Evolutionary conservation across 2,113 vertebrate genomes (phyloP), one percentile per base, ranked within the genome.

Genomic region (Tachycineta bicolor): DNA sequence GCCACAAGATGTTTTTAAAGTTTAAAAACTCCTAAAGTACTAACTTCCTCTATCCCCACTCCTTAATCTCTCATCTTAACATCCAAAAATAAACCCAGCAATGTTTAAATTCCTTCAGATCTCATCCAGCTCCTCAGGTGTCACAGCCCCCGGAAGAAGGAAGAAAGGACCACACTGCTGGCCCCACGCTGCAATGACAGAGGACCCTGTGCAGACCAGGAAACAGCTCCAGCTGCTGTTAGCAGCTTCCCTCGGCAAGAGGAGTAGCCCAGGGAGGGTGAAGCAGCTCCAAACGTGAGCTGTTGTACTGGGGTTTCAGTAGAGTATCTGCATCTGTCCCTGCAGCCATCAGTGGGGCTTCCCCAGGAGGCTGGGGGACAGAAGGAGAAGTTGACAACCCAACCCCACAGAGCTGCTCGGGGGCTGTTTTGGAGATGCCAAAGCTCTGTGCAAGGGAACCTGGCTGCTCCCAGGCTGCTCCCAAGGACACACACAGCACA

Each of bases 161-260:
- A 29, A 49, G 34, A 46, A 46, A 63, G 41, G 23, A 62, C 29
- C 15, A 13, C 43, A 52, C 11, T 71, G 33, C 83, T 79, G 46
- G 10, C 58, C 77, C 44, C 59, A 53, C 2, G 2, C 2, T 1
- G 1, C 46, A 20, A 2, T 2, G 39, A 47, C 60, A 44, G 60
- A n/a, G 19, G 4, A 8, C n/a, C 55, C 53, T 17, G 2, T 5
- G 10, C 52, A 21, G 56, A 33, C 10, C 69, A 60, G 47, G 19
- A 78, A 18, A 44, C 56, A 85, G 59, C 70, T 85, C 70, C 83
- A 93, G 84, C 70, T 79, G 78, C 87, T 6, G 1, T 20, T 16
- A 33, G 39, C 65, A 46, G 50, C 55, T 77, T 84, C 43, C 37
- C 53, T 79, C 0, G 0, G 63, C 34, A 21, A 60, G 18, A 37